A percentile compares a stretch with the other conserved stretches of the same genome.
These are phyloP conservation scores for Cheilosia urbana DNA, from an alignment of 2,888 invertebrate genomes.

Conservation along the genomic window DNA sequence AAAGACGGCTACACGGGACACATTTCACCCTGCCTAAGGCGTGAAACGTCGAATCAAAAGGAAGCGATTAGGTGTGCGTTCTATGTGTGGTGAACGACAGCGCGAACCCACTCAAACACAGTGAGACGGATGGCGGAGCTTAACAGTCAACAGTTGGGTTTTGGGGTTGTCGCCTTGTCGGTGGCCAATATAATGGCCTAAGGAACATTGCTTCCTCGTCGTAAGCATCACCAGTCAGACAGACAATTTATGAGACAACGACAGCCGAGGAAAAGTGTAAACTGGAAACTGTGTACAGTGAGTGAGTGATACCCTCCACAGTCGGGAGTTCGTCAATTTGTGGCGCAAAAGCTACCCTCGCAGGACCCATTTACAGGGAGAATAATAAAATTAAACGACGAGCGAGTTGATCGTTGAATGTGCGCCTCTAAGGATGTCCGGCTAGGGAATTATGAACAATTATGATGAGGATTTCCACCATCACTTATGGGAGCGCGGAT, in stretches of 20 bases:
- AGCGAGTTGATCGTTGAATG: slow-evolving; percentile 18
- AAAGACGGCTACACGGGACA: slow-evolving; percentile 22
- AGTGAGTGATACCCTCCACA: slow-evolving; percentile 67
- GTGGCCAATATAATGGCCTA: slow-evolving; percentile 37
- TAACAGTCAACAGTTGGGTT: slow-evolving; percentile 49
- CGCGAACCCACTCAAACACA: slow-evolving; percentile 41
- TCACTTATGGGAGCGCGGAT: neutral
- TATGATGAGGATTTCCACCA: slow-evolving; percentile 15
- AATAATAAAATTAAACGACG: slow-evolving; percentile 62
- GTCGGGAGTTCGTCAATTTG: slow-evolving; percentile 70
- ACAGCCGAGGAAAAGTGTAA: slow-evolving; percentile 42
- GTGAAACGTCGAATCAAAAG: slow-evolving; percentile 36
- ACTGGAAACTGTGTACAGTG: slow-evolving; percentile 31
- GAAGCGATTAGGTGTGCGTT: slow-evolving; percentile 2
- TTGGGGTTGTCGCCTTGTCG: neutral
- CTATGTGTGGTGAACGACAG: neutral
- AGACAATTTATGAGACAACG: slow-evolving; percentile 56
- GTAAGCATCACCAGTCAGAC: slow-evolving; percentile 45
- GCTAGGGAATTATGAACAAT: slow-evolving; percentile 31
- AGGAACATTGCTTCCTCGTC: slow-evolving; percentile 24
- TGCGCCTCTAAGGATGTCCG: slow-evolving; percentile 17
- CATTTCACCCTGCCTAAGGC: slow-evolving; percentile 13
- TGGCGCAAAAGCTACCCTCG: slow-evolving; percentile 52
- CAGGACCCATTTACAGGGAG: slow-evolving; percentile 62
- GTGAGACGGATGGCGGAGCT: neutral